Conservation (phyloP, 2,113 vertebrate genomes). For the Neomonachus schauinslandi region DNA sequence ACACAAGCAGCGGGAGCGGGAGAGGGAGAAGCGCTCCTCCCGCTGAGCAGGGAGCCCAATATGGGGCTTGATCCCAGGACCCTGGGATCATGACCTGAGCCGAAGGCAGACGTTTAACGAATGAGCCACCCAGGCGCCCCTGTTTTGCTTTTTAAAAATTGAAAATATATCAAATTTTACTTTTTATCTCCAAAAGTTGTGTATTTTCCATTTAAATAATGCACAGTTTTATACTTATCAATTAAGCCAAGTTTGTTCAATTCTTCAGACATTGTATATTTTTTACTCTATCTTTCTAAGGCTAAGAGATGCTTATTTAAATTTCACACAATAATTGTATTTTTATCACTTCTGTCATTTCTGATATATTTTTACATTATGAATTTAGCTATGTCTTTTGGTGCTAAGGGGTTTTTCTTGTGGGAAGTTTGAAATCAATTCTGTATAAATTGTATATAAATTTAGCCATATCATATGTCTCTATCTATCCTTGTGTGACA, state of each 20-base stretch:
- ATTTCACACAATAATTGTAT: not conserved
- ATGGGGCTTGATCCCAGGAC: too few species aligned
- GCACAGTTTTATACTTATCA: not conserved
- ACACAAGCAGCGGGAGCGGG: too few species aligned
- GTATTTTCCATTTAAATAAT: not conserved
- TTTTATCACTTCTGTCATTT: not conserved
- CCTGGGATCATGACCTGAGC: too few species aligned
- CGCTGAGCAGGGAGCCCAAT: too few species aligned
- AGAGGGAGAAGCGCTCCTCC: too few species aligned
- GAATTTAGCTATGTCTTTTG: not conserved
- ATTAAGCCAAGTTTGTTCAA: not conserved
- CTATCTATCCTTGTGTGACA: not conserved
- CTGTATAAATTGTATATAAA: not conserved
- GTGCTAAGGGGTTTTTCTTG: not conserved
- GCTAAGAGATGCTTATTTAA: not conserved
- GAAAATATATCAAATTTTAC: not conserved
- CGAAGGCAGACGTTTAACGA: too few species aligned
- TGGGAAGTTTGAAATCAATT: not conserved
- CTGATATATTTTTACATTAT: not conserved
- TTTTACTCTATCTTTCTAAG: not conserved
- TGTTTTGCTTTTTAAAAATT: not conserved
- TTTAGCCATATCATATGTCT: not conserved
- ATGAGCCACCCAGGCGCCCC: too few species aligned
- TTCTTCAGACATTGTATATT: not conserved
- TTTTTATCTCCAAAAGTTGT: not conserved